A percentile compares a stretch with the other conserved stretches of the same genome.
phyloP scores from a whole-genome alignment of 1,140 invertebrate species.

The Dreissena polymorpha region DNA sequence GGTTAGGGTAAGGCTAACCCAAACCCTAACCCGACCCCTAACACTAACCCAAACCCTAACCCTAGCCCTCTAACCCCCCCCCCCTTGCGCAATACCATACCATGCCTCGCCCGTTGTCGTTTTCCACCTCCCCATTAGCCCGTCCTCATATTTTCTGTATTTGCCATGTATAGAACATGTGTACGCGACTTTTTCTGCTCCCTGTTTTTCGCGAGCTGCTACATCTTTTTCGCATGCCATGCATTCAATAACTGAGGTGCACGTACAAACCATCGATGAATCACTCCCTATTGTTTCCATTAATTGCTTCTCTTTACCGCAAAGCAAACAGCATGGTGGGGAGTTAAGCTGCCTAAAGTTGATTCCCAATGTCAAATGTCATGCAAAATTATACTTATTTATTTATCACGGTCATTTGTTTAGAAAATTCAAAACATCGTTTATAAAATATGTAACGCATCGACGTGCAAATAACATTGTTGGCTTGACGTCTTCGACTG shows the following conservation, averaged over 20 bases:
- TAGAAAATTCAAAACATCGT: no score
- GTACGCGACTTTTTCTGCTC: constrained; percentile 12
- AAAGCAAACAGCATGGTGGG: not conserved
- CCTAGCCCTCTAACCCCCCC: no score
- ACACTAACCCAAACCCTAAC: no score
- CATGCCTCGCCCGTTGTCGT: no score
- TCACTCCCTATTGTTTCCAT: not conserved
- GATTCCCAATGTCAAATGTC: constrained; percentile 83
- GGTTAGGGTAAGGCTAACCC: no score
- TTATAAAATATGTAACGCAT: no score
- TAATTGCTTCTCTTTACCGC: not conserved
- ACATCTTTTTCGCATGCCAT: constrained; percentile 29
- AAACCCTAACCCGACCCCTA: no score
- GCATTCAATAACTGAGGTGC: constrained; percentile 34
- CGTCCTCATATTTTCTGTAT: constrained; percentile 51
- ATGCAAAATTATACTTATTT: constrained; percentile 17
- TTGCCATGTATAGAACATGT: constrained; percentile 17
- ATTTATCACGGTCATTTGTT: not conserved
- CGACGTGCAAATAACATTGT: no score
- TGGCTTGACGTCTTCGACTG: no score
- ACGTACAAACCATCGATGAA: constrained; percentile 5
- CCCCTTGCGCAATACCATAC: no score
- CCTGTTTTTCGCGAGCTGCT: not conserved
- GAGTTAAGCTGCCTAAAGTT: not conserved
- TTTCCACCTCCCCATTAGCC: constrained; percentile 24